Percentiles rank a stretch among this genome's conserved stretches.
phyloP scores from a whole-genome alignment of 1,140 invertebrate genomes.

The Neodiprion lecontei region DNA sequence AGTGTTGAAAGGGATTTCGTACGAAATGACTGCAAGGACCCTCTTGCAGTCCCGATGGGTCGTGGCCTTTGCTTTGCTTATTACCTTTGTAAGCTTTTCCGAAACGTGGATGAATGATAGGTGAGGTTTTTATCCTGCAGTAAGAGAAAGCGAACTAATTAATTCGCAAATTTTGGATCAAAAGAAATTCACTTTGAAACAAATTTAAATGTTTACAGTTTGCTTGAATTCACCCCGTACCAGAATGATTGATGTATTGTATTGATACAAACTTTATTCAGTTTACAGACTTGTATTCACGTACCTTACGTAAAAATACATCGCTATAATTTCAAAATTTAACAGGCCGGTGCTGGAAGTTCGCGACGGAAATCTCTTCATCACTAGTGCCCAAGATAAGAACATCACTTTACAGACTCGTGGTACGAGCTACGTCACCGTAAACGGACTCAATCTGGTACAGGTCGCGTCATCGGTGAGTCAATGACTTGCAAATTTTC shows the following conservation, averaged over 20 bases:
- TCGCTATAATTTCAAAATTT: conserved; percentile 24
- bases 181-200: no score
- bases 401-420: conserved; percentile 70
- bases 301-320: conserved; percentile 6
- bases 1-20: not conserved
- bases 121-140: conserved; percentile 3
- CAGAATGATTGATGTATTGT: no score
- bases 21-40: not conserved
- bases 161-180: no score
- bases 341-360: conserved; percentile 69
- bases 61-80: conserved; percentile 14
- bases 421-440: conserved; percentile 67
- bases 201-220: no score
- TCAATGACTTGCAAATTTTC: conserved; percentile 34
- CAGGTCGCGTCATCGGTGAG: conserved; percentile 61
- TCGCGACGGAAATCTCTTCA: conserved; percentile 69
- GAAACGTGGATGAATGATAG: conserved; percentile 32
- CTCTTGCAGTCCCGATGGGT: conserved; percentile 12
- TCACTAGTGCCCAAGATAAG: conserved; percentile 68
- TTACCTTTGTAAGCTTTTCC: conserved; percentile 20
- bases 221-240: no score
- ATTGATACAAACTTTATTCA: not conserved
- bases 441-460: conserved; percentile 66
- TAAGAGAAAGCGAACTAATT: not conserved
- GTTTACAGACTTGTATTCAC: not conserved